These are phyloP conservation scores for Aegithalos caudatus DNA, from an alignment of 2,113 vertebrate genomes.

Conservation along the genomic window DNA sequence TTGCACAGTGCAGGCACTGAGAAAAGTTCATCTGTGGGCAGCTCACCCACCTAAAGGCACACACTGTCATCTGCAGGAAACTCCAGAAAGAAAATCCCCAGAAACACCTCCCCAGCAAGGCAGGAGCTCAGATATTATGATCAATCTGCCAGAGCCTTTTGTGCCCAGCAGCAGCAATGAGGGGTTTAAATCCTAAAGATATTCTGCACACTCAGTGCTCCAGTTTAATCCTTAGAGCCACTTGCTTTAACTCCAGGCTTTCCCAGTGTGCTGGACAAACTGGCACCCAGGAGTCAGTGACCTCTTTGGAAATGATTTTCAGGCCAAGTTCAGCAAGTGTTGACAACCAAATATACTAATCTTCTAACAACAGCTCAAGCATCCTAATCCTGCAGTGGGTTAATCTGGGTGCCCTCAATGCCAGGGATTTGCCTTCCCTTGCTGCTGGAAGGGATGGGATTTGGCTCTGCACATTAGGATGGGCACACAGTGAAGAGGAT, in stretches of 20 bases:
- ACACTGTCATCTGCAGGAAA: not conserved
- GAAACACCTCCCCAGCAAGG: not conserved
- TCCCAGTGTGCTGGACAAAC: not conserved
- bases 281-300: not conserved
- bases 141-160: not conserved
- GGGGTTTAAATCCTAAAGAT: not conserved
- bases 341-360: not conserved
- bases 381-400: slow-evolving; percentile 10
- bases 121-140: not conserved
- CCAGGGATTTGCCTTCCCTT: slow-evolving; percentile 25
- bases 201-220: not conserved
- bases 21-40: not conserved
- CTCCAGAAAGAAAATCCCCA: not conserved
- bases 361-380: slow-evolving; percentile 1
- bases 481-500: not conserved
- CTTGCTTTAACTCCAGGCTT: not conserved
- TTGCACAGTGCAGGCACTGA: not conserved
- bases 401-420: not conserved
- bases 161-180: not conserved
- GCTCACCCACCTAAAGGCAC: not conserved
- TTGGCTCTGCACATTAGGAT: not conserved
- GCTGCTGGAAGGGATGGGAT: not conserved
- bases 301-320: not conserved
- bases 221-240: not conserved
- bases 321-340: not conserved